phyloP scores from a whole-genome alignment of 92 coral and sea anemone species.

The Desmophyllum pertusum region DNA sequence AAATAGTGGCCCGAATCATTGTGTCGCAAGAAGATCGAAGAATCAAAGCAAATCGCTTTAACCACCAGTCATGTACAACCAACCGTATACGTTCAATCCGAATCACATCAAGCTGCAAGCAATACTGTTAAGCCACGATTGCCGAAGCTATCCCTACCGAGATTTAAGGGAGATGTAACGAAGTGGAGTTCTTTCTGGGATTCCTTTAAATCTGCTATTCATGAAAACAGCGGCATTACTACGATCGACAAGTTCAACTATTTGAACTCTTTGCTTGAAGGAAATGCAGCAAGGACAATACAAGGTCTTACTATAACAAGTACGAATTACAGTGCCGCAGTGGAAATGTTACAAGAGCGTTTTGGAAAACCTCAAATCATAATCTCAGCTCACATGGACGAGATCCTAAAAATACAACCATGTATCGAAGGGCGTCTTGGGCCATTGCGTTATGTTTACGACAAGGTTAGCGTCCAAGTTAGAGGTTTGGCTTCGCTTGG shows the following conservation, averaged over 20 bases:
- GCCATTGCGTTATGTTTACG: slow-evolving; percentile 37
- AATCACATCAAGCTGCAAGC: background rate
- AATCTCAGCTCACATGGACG: slow-evolving; percentile 61
- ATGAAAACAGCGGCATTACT: slow-evolving; percentile 23
- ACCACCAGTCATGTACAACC: background rate
- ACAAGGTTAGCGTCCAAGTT: slow-evolving; percentile 44
- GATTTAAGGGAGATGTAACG: slow-evolving; percentile 49
- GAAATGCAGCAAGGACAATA: slow-evolving; percentile 43
- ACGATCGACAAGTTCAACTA: slow-evolving; percentile 54
- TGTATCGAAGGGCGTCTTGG: slow-evolving; percentile 9
- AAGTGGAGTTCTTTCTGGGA: slow-evolving; percentile 59
- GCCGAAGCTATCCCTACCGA: slow-evolving; percentile 32
- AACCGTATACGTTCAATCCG: background rate
- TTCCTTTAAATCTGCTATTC: slow-evolving; percentile 45
- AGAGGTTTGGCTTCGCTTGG: slow-evolving; percentile 51
- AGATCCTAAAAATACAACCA: slow-evolving; percentile 42
- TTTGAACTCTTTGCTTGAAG: slow-evolving; percentile 41
- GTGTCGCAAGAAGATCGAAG: background rate
- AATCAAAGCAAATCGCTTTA: background rate
- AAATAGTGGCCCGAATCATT: background rate
- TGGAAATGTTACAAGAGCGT: slow-evolving; percentile 41
- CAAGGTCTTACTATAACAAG: slow-evolving; percentile 50
- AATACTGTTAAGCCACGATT: slow-evolving; percentile 34
- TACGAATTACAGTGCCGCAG: slow-evolving; percentile 41
- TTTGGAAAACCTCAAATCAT: slow-evolving; percentile 55